Evolutionary conservation across 2,113 vertebrate genomes (phyloP).

Genomic region (Scortum barcoo): DNA sequence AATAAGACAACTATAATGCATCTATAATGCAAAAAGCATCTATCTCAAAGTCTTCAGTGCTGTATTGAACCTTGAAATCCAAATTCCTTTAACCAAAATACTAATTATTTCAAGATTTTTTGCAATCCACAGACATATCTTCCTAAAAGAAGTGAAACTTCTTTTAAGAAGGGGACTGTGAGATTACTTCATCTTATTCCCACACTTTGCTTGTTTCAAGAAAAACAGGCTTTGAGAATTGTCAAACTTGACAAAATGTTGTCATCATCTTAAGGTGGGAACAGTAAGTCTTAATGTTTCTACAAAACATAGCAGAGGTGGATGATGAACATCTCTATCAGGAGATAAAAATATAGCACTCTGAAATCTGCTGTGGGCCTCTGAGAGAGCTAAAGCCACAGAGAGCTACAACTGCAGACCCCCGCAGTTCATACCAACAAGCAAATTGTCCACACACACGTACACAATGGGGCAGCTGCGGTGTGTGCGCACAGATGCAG

Average conservation of each 20-base stretch:
- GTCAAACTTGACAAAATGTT: neutral
- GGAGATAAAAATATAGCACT: neutral
- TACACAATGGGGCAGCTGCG: conserved; percentile 42
- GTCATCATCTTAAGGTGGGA: neutral
- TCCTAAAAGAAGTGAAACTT: conserved; percentile 18
- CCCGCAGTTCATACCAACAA: conserved; percentile 38
- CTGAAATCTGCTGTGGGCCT: neutral
- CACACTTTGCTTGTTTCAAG: neutral
- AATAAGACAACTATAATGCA: too few species aligned
- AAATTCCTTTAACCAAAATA: neutral
- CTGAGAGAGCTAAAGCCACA: neutral
- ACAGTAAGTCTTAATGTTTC: neutral
- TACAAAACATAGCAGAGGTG: neutral
- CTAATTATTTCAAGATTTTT: conserved; percentile 2
- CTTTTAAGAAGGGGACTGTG: neutral
- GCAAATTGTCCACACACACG: conserved; percentile 31
- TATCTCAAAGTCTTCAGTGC: neutral
- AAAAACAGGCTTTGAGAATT: conserved; percentile 7
- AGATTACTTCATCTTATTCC: neutral
- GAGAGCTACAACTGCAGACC: conserved; percentile 16
- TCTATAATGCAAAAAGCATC: neutral
- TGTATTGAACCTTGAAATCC: neutral
- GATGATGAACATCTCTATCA: neutral
- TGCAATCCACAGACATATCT: neutral
- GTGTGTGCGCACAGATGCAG: conserved; percentile 25